Evolutionary conservation across 1,140 invertebrate species (phyloP).

Genomic region (Lysiphlebus fabarum): DNA sequence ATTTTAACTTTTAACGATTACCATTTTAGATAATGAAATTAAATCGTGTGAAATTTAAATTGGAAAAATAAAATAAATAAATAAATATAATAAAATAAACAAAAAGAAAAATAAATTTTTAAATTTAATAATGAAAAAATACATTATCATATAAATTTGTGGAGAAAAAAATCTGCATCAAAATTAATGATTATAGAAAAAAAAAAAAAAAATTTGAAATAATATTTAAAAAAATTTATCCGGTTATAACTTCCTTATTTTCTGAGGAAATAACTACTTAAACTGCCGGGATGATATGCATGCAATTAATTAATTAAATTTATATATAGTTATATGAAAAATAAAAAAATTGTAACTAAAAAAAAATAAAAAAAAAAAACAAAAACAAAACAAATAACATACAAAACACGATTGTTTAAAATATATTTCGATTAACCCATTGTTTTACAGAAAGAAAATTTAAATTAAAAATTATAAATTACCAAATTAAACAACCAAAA

Average conservation of each 20-base stretch:
- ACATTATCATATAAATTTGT: conserved; percentile 3
- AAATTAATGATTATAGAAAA: not conserved
- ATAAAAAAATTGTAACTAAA: conserved; percentile 12
- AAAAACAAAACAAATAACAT: conserved; percentile 13
- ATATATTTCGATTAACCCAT: conserved; percentile 5
- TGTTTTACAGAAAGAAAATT: not conserved
- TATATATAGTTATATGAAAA: not conserved
- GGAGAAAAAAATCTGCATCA: not conserved
- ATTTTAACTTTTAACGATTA: conserved; percentile 27
- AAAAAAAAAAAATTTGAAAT: too few relatives aligned
- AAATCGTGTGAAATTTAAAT: conserved; percentile 2
- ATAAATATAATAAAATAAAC: not conserved
- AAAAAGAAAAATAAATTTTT: not conserved
- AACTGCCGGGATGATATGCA: conserved; percentile 21
- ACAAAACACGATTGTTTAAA: conserved; percentile 13
- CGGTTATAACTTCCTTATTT: not conserved
- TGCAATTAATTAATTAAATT: conserved; percentile 11
- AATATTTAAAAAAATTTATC: too few relatives aligned
- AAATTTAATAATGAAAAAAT: not conserved
- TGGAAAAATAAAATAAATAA: not conserved
- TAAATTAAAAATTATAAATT: conserved; percentile 15
- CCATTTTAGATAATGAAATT: conserved; percentile 16
- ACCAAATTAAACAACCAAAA: too few relatives aligned
- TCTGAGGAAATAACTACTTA: conserved; percentile 21
- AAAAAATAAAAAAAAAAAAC: not conserved